These are phyloP conservation scores for Drosophila lutescens DNA, from an alignment of 2,888 invertebrate species.

Conservation along the genomic window DNA sequence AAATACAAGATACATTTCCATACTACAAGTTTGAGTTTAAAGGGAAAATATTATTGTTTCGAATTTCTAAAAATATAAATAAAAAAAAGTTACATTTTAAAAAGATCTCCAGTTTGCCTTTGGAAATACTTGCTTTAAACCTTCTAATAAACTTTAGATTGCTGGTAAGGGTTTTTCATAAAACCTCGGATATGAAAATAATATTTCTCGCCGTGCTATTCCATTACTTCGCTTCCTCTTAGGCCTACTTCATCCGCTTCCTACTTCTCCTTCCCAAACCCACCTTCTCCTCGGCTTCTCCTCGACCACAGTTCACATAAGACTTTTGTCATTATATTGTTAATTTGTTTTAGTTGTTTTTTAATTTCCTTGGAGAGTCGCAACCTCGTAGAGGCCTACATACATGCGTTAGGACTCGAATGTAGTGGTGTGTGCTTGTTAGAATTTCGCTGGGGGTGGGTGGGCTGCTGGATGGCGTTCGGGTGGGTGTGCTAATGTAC, in stretches of 20 bases:
- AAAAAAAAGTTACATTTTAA: no score
- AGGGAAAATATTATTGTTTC: no score
- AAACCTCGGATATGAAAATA: background rate
- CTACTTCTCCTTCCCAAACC: no score
- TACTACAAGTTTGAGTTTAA: no score
- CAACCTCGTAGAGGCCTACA: slow-evolving; percentile 63
- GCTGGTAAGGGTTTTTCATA: background rate
- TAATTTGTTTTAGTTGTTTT: slow-evolving; percentile 79
- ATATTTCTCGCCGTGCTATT: slow-evolving; percentile 10
- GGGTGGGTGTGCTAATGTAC: slow-evolving; percentile 57
- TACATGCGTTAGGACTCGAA: slow-evolving; percentile 35
- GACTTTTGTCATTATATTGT: slow-evolving; percentile 76
- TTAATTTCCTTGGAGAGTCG: slow-evolving; percentile 75
- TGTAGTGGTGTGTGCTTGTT: slow-evolving; percentile 25
- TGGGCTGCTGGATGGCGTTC: background rate
- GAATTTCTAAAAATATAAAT: no score
- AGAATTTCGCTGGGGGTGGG: slow-evolving; percentile 1
- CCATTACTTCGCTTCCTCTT: slow-evolving; percentile 14
- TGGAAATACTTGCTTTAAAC: no score
- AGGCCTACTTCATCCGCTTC: slow-evolving; percentile 31
- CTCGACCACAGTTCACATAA: slow-evolving; percentile 48
- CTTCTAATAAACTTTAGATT: background rate
- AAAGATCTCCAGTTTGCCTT: no score
- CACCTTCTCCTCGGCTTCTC: slow-evolving; percentile 1
- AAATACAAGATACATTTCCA: no score